Evolutionary conservation across 2,113 vertebrate genomes (phyloP), one percentile per base, ranked within the genome.

Genomic region (Mobula hypostoma): DNA sequence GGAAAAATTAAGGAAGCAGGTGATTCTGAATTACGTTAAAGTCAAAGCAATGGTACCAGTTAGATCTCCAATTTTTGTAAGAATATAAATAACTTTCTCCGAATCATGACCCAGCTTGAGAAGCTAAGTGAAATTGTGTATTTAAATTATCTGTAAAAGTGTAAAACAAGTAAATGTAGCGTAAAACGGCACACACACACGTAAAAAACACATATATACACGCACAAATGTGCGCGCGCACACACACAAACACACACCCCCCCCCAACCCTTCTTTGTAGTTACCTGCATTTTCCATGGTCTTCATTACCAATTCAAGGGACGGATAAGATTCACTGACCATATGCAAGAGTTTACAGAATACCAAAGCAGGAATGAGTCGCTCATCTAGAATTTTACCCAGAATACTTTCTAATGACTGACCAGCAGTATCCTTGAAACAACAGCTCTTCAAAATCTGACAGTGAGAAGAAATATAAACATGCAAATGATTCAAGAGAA

Each of bases 291-390:
- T 87, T 0, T 95, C 95, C 58, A 98, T 95, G 87, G 97, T 96
- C 94, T 95, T 95, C 94, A 96, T 95, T 94, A 97, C 94, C 0
- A 96, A 95, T 36, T 96, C 95, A 74, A 98, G 95, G 77, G 94
- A 95, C 0, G 96, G 96, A 93, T 95, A 95, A n/a, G 94, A 95
- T 56, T 94, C 94, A 12, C 94, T 95, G 95, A 95, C 58, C 58
- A 27, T 94, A 94, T 96, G 96, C 7, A 97, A 95, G 85, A 98
- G 95, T 72, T 95, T 95, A 95, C 96, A 97, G 93, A 98, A 95
- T 19, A 96, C 95, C 93, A 94, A 29, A 94, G 96, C 95, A 0
- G 94, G 95, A 83, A 96, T 93, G 5, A 95, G 94, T 58, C 96
- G 96, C 94, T 94, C 93, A 78, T 96, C 95, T 76, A 94, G 72